Evolutionary conservation across 1,140 invertebrate genomes (phyloP), one percentile per base, ranked within the genome.

Genomic region (Pseudobourletiella spinata): DNA sequence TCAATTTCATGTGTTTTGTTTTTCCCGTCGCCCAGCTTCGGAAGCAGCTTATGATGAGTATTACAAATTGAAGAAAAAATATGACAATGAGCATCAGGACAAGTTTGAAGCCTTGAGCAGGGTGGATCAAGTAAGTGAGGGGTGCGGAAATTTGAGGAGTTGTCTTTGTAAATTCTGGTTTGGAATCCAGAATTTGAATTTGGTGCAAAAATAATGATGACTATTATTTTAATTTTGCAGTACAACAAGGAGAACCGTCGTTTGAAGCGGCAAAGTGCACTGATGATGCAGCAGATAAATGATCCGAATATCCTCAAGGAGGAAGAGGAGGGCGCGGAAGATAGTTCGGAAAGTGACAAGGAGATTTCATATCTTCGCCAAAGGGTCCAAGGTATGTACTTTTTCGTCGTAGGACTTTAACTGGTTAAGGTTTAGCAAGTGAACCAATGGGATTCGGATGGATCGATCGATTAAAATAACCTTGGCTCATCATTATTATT

Each of bases 221-320:
- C 6, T 51, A 14, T 26, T 51, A 14, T 11, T 2, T 26, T 14
- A 22, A 6, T 25, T 51, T 22, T 51, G 14, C 28, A 70, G 68
- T 70, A 70, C 51, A 70, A 67, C 42, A 70, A 63, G 43, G 68
- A 70, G 39, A 70, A 70, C 32, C 65, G 68, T 20, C 59, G 65
- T 2, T 54, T 70, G 29, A 70, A 70, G 35, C 42, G 68, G 29
- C 63, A 64, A 18, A 67, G 65, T 59, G 57, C 57, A 1, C 26
- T 62, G n/a, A 58, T 70, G 54, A 67, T 70, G 65, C 65, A 67
- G 48, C 64, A 69, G 32, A 58, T 67, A 25, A 55, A 28, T 24
- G 65, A 67, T 22, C 44, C 56, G 16, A 30, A 60, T 30, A 55
- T 57, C 46, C n/a, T 44, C 39, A 32, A 51, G 15, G 55, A 52